These are phyloP conservation scores for Andinoacara biseriatus DNA, from an alignment of 2,113 vertebrate genomes.

Conservation along the genomic window DNA sequence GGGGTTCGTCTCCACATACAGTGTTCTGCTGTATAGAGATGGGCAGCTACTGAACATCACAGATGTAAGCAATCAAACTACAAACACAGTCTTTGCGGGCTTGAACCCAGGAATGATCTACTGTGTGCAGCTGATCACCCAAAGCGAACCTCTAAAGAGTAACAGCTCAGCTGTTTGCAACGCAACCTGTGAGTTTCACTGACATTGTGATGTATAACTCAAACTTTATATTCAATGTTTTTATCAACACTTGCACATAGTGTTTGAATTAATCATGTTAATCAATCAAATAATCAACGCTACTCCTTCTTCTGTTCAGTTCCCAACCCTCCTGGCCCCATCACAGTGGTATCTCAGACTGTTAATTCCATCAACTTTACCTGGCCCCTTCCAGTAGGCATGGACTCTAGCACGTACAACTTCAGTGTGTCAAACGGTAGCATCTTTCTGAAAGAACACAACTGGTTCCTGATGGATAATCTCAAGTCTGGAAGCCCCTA, in stretches of 20 bases:
- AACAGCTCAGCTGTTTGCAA: neutral
- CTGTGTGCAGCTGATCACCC: constrained; percentile 29
- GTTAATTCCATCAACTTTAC: constrained; percentile 58
- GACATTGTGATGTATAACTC: neutral
- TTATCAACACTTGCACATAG: neutral
- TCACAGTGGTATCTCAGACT: constrained; percentile 41
- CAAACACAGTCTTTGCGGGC: rapidly evolving
- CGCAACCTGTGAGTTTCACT: constrained; percentile 68
- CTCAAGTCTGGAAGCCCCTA: constrained; percentile 61
- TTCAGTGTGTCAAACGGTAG: constrained; percentile 29
- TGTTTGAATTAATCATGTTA: neutral
- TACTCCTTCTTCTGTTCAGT: constrained; percentile 40
- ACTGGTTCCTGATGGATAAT: constrained; percentile 1
- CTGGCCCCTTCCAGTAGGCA: constrained; percentile 54
- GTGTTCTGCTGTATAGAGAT: constrained; percentile 10
- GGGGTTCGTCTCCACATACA: constrained; percentile 49
- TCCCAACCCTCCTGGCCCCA: constrained; percentile 67
- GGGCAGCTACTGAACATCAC: rapidly evolving
- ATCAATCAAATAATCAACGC: neutral
- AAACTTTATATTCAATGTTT: neutral
- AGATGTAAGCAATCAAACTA: neutral
- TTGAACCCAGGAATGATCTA: constrained; percentile 62
- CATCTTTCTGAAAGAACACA: neutral
- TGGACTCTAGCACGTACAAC: constrained; percentile 41
- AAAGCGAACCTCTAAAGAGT: constrained; percentile 5